These are phyloP conservation scores for Harpagifer antarcticus DNA, from an alignment of 2,797 vertebrate genomes.

Conservation along the genomic window DNA sequence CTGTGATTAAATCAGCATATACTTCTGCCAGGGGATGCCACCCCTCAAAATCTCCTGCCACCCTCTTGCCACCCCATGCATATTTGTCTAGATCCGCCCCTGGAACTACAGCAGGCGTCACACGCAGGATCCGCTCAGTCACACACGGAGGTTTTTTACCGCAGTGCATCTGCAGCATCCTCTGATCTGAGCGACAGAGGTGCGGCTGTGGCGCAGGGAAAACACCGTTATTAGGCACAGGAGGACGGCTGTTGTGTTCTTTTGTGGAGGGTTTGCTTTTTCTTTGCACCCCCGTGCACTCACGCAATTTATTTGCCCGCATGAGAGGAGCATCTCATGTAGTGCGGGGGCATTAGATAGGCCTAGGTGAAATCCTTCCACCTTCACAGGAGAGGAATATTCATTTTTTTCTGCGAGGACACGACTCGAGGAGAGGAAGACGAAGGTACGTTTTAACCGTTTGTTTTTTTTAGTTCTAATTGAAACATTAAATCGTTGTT, in stretches of 20 bases:
- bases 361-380: too few relatives aligned
- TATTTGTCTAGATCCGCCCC: too few relatives aligned
- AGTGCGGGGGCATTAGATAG: constrained; percentile 42
- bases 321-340: constrained; percentile 39
- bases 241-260: constrained; percentile 12
- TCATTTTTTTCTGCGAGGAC: not conserved
- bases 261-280: not conserved
- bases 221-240: constrained; percentile 8
- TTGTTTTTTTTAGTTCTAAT: too few relatives aligned
- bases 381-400: constrained; percentile 23
- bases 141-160: constrained; percentile 64
- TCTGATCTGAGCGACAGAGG: constrained; percentile 43
- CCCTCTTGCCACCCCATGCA: too few relatives aligned
- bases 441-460: too few relatives aligned
- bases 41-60: too few relatives aligned
- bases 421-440: constrained; percentile 42
- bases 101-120: not conserved
- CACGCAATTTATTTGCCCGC: constrained; percentile 40
- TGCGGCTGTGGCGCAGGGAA: constrained; percentile 58
- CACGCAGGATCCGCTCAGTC: constrained; percentile 8
- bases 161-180: constrained; percentile 80
- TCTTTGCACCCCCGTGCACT: constrained; percentile 21
- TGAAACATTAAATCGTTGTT: too few relatives aligned
- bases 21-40: too few relatives aligned
- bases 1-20: too few relatives aligned